Percentiles rank a stretch among this genome's conserved stretches.
These are phyloP conservation scores for Hucho hucho DNA, from an alignment of 2,113 vertebrate species.

Conservation along the genomic window DNA sequence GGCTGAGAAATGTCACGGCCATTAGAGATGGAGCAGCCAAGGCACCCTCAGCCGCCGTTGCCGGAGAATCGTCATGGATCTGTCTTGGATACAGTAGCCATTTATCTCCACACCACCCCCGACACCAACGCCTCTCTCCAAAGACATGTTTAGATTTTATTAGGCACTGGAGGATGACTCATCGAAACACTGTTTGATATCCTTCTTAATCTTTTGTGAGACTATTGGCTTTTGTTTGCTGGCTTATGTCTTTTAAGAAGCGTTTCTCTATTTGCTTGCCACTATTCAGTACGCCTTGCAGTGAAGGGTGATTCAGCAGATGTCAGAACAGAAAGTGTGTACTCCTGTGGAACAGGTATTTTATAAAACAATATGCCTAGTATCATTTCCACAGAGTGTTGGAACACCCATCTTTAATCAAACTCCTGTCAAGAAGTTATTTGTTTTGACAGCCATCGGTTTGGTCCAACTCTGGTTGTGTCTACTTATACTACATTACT, in stretches of 20 bases:
- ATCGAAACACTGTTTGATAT: constrained; percentile 50
- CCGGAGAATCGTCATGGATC: constrained; percentile 11
- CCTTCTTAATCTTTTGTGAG: constrained; percentile 20
- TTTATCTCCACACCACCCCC: constrained; percentile 23
- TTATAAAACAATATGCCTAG: background rate
- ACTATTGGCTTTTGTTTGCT: constrained; percentile 28
- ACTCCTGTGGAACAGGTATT: background rate
- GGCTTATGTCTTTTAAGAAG: background rate
- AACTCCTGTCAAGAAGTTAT: constrained; percentile 31
- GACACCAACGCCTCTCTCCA: constrained; percentile 37
- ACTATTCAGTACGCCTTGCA: background rate
- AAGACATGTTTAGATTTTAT: constrained; percentile 20
- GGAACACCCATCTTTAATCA: background rate
- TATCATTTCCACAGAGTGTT: background rate
- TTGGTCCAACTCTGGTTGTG: too few species aligned
- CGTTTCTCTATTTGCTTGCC: background rate
- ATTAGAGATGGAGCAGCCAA: constrained; percentile 46
- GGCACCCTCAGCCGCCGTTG: background rate
- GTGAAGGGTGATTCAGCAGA: too few species aligned
- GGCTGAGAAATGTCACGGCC: constrained; percentile 66
- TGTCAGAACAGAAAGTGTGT: background rate
- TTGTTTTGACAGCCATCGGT: background rate
- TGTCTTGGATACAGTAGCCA: constrained; percentile 45
- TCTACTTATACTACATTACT: background rate
- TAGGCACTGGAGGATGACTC: constrained; percentile 65